Evolutionary conservation across 2,888 invertebrate genomes (phyloP), one percentile per base, ranked within the genome.

Genomic region (Aleiodes alternator): DNA sequence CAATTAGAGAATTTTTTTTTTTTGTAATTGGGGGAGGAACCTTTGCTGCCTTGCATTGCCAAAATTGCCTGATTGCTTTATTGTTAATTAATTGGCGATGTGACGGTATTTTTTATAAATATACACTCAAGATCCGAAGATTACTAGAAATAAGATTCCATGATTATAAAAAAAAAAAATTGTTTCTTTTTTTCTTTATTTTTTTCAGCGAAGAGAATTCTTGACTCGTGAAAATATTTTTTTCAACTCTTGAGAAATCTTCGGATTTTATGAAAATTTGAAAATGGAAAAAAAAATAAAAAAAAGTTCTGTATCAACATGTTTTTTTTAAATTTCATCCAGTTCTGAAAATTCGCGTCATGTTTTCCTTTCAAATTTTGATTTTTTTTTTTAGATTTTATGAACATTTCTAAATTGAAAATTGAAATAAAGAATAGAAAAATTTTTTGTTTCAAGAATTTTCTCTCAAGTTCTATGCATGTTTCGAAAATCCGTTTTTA

Each of bases 401-500:
- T 50, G 56, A 48, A 8, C 1, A 38, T 38, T 7, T 38, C 0
- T 0, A 38, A 1, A 38, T 38, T 38, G 3, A 8, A 38, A 38
- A 38, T 7, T 7, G 8, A 38, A 38, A 38, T 2, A 38, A 8
- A 38, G 3, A 8, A 38, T 38, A 8, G 3, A 38, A 38, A 38
- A 38, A 3, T 38, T 38, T 38, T 38, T 38, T 1, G 38, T 8
- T 38, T 38, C 38, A 38, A 38, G 8, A 38, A 34, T 71, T 38
- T 56, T 71, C 57, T 72, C 55, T 5, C 3, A 50, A 56, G 31
- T 23, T 31, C 56, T 66, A 11, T 75, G 70, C 70, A 75, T 68
- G 29, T 59, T 57, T 77, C 79, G 78, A 83, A 82, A 84, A 86
- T 84, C 84, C 85, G 86, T 86, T 85, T 85, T 85, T 82, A 83